Conservation (phyloP, 2,113 vertebrate genomes). For the Equus quagga region DNA sequence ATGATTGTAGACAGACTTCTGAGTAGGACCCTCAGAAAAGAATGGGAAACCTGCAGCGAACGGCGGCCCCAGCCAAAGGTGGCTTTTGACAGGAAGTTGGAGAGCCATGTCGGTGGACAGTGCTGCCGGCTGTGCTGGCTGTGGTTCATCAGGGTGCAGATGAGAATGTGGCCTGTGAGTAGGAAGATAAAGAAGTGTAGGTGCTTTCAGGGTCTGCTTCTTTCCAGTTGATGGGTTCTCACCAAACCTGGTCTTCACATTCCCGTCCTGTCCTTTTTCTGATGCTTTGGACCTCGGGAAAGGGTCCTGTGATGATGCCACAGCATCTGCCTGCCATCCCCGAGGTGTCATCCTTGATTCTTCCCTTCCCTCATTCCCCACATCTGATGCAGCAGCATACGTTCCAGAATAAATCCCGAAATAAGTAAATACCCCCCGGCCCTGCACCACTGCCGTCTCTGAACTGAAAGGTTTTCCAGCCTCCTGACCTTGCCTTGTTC, state of each 20-base stretch:
- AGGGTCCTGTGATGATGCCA: background rate
- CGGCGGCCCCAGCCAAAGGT: background rate
- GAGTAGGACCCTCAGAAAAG: background rate
- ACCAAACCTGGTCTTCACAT: background rate
- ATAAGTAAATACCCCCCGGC: no score
- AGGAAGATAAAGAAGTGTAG: no score
- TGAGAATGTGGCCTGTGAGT: background rate
- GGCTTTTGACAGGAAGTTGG: background rate
- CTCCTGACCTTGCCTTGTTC: background rate
- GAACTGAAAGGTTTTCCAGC: background rate
- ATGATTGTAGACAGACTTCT: background rate
- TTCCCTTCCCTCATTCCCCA: background rate
- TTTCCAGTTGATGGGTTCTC: background rate
- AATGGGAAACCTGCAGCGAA: background rate
- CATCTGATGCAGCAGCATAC: no score
- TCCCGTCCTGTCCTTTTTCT: background rate
- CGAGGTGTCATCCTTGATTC: background rate
- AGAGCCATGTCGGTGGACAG: fast-evolving
- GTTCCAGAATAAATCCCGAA: background rate
- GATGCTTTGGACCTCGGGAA: background rate
- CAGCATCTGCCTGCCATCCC: background rate
- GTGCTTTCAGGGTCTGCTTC: no score
- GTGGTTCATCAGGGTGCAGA: fast-evolving
- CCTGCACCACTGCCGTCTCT: background rate
- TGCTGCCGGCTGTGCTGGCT: fast-evolving